These are phyloP conservation scores for Homarus americanus DNA, from an alignment of 1,140 invertebrate genomes.

Conservation along the genomic window DNA sequence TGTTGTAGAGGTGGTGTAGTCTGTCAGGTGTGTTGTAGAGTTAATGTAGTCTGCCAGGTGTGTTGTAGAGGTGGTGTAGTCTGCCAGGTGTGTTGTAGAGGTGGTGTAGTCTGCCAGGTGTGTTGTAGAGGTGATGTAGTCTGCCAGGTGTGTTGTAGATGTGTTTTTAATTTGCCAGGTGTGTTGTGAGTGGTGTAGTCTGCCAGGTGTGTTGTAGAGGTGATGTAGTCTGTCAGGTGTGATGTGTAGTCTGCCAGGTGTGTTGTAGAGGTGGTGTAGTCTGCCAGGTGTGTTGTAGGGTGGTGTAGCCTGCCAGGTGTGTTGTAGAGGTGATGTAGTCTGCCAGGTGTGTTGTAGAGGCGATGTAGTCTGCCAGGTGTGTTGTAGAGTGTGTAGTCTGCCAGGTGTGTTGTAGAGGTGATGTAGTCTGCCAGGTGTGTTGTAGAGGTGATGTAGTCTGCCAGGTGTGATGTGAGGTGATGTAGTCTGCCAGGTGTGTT, in stretches of 20 bases:
- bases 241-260: background rate
- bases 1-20: too few relatives aligned
- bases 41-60: too few relatives aligned
- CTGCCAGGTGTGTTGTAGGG: too few relatives aligned
- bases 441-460: background rate
- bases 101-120: too few relatives aligned
- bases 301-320: background rate
- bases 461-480: background rate
- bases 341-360: background rate
- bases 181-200: background rate
- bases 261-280: background rate
- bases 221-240: background rate
- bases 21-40: too few relatives aligned
- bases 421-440: background rate
- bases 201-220: too few relatives aligned
- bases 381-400: background rate
- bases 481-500: background rate
- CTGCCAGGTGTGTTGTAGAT: too few relatives aligned
- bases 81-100: too few relatives aligned
- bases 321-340: background rate
- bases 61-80: too few relatives aligned
- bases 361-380: background rate
- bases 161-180: too few relatives aligned
- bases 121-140: too few relatives aligned
- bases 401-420: background rate